Evolutionary conservation across 2,113 vertebrate genomes (phyloP), one percentile per base, ranked within the genome.

Genomic region (Tyto alba): DNA sequence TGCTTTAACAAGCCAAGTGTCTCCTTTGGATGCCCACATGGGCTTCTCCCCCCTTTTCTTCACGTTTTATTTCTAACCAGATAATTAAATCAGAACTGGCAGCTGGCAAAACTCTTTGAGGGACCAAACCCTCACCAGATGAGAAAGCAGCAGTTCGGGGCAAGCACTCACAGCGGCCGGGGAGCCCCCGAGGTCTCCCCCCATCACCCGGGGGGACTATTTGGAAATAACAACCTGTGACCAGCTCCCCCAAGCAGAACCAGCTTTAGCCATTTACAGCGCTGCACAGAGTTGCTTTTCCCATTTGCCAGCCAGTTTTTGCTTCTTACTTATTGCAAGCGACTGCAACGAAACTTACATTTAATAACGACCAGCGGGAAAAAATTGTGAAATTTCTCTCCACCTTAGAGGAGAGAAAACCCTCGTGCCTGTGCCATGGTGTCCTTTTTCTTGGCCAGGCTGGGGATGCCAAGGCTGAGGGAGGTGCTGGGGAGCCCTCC

Each of bases 401-500:
- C 16, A 34, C 29, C 22, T 26, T 11, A 13, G 55, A 88, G 59
- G 30, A 11, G 14, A 36, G 13, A 29, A 68, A 40, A 23, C 4
- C 38, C 47, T 40, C 2, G 0, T 3, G 29, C 16, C 1, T 1
- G 4, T 5, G 15, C 66, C 10, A 1, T 0, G 6, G 18, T 13
- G 45, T 10, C 45, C 20, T 41, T 55, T 48, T 7, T 13, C 67
- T 77, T 19, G 50, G 36, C 68, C 59, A 15, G 23, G 32, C 3
- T 8, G 26, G 34, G 60, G 32, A 67, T 26, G 12, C 32, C 25
- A 3, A 32, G 12, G 68, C 66, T 22, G 53, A 26, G 15, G 72
- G 30, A 34, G 68, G 36, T 41, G 66, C 41, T 27, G 72, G 53
- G 26, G 41, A 16, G 29, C 13, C 6, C 21, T 63, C 27, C 56